A percentile compares a stretch with the other conserved stretches of the same genome.
Evolutionary conservation across 2,797 vertebrate genomes (phyloP).

Genomic region (Staurois parvus): DNA sequence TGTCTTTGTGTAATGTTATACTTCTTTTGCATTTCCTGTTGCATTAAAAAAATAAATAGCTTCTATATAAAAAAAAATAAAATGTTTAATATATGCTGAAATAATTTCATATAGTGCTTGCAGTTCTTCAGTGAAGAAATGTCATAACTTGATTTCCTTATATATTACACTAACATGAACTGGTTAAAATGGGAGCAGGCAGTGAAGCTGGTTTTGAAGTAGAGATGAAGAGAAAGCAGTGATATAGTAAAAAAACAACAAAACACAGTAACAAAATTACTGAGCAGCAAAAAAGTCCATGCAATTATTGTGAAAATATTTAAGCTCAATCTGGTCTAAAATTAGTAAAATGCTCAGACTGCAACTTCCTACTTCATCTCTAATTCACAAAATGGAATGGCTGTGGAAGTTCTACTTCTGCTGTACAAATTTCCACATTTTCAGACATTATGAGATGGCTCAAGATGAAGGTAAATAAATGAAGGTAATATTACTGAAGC

Average conservation of each 20-base stretch:
- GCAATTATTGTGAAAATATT: neutral
- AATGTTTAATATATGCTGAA: neutral
- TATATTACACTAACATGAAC: neutral
- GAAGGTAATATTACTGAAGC: slow-evolving; percentile 75
- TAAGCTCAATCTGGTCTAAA: neutral
- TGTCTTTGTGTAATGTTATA: neutral
- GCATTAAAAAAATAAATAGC: too few relatives aligned
- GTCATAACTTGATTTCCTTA: too few relatives aligned
- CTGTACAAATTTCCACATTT: neutral
- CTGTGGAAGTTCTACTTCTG: neutral
- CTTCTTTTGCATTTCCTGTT: neutral
- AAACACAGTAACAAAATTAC: neutral
- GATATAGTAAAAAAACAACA: neutral
- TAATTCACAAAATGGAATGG: slow-evolving; percentile 20
- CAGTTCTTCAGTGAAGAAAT: too few relatives aligned
- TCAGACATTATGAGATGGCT: slow-evolving; percentile 65
- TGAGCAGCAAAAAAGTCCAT: too few relatives aligned
- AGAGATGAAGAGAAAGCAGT: slow-evolving; percentile 35
- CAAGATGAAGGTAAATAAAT: slow-evolving; percentile 64
- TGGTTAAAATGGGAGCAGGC: too few relatives aligned
- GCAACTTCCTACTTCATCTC: slow-evolving; percentile 54
- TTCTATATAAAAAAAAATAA: neutral
- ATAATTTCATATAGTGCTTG: neutral
- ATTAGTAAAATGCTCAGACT: neutral
- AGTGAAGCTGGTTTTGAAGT: slow-evolving; percentile 8